phyloP scores from a whole-genome alignment of 2,797 vertebrate species.

The Brotogeris chrysoptera region DNA sequence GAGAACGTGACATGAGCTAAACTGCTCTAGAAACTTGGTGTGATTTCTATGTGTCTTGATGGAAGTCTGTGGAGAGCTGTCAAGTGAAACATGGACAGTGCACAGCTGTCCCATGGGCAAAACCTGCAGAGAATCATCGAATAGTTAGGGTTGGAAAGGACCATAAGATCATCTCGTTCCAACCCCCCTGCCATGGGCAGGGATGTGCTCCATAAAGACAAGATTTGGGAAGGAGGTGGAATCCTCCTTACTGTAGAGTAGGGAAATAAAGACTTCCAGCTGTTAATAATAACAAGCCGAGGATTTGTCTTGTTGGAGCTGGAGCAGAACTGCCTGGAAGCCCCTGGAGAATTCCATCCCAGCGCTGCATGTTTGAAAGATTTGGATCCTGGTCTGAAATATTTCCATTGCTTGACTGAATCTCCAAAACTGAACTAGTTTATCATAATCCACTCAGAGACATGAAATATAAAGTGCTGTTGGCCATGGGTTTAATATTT shows the following conservation, averaged over 20 bases:
- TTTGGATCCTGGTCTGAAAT: neutral
- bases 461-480: neutral
- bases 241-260: neutral
- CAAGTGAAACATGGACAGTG: neutral
- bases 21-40: neutral
- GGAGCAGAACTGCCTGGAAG: neutral
- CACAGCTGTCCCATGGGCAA: neutral
- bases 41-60: neutral
- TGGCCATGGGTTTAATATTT: neutral
- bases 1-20: neutral
- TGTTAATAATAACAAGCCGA: neutral
- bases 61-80: neutral
- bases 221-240: neutral
- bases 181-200: neutral
- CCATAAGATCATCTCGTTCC: neutral
- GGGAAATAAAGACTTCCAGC: conserved; percentile 22
- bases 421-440: neutral
- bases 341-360: neutral
- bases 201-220: neutral
- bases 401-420: neutral
- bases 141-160: neutral
- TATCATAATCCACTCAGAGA: neutral
- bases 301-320: neutral
- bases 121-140: neutral
- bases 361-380: neutral